A percentile compares a stretch with the other conserved stretches of the same genome.
Conservation (phyloP, 2,113 vertebrate genomes). For the Choloepus hoffmanni region DNA sequence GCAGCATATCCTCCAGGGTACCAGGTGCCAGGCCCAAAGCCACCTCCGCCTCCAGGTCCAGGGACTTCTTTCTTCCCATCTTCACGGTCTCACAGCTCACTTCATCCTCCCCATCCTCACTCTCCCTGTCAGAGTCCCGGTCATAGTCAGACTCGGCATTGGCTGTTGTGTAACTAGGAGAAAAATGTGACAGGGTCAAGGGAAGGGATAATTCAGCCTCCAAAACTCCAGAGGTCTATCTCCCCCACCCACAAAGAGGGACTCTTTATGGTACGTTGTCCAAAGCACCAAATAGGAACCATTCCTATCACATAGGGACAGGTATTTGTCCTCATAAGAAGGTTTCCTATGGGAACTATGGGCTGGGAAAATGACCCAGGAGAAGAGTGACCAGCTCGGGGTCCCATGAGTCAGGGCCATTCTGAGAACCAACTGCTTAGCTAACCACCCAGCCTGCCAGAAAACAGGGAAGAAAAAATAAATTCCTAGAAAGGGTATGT, state of each 20-base stretch:
- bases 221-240: background rate
- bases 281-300: background rate
- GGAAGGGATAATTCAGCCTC: background rate
- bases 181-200: slow-evolving; percentile 28
- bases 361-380: background rate
- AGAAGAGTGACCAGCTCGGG: background rate
- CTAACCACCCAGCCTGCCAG: background rate
- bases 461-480: background rate
- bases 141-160: slow-evolving; percentile 96
- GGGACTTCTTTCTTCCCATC: slow-evolving; percentile 87
- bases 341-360: background rate
- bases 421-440: background rate
- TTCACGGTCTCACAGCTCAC: slow-evolving; percentile 92
- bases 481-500: background rate
- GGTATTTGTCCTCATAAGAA: background rate
- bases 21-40: background rate
- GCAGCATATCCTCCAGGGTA: slow-evolving; percentile 86
- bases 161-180: slow-evolving; percentile 93
- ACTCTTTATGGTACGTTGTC: background rate
- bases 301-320: background rate
- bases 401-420: background rate
- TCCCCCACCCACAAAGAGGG: background rate
- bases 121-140: slow-evolving; percentile 91
- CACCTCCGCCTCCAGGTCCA: slow-evolving; percentile 80
- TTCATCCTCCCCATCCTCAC: slow-evolving; percentile 89